Percentiles rank a stretch among this genome's conserved stretches.
Conservation (phyloP, 2,888 invertebrate species). For the Ceratothoa steindachneri region DNA sequence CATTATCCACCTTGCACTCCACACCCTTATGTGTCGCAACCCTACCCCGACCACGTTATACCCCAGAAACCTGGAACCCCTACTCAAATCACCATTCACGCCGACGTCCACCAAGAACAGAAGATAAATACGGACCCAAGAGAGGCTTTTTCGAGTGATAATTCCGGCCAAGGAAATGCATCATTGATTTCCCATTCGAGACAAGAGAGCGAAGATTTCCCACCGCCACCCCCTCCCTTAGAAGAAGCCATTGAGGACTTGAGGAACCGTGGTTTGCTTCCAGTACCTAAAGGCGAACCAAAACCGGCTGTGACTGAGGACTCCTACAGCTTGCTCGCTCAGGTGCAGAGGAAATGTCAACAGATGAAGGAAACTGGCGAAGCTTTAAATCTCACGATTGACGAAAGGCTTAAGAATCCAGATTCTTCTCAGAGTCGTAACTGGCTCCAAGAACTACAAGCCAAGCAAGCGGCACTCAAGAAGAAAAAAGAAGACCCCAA, state of each 20-base stretch:
- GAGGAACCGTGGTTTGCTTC: slow-evolving; percentile 35
- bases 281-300: slow-evolving; percentile 11
- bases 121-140: slow-evolving; percentile 35
- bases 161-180: slow-evolving; percentile 59
- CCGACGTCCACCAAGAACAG: slow-evolving; percentile 72
- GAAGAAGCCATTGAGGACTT: slow-evolving; percentile 48
- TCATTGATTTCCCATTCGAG: slow-evolving; percentile 71
- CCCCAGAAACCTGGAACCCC: background rate
- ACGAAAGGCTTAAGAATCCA: slow-evolving; percentile 27
- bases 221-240: slow-evolving; percentile 67
- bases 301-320: slow-evolving; percentile 18
- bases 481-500: slow-evolving; percentile 54
- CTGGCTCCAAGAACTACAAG: slow-evolving; percentile 74
- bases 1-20: background rate
- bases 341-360: slow-evolving; percentile 53
- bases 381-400: slow-evolving; percentile 19
- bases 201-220: slow-evolving; percentile 83
- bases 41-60: background rate
- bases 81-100: slow-evolving; percentile 70
- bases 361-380: slow-evolving; percentile 53
- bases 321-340: slow-evolving; percentile 48
- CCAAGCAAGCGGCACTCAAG: slow-evolving; percentile 62
- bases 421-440: slow-evolving; percentile 51
- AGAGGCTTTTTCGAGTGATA: background rate
- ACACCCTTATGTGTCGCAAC: background rate